Conservation (phyloP, 2,888 invertebrate species). For the Amorpha juglandis region DNA sequence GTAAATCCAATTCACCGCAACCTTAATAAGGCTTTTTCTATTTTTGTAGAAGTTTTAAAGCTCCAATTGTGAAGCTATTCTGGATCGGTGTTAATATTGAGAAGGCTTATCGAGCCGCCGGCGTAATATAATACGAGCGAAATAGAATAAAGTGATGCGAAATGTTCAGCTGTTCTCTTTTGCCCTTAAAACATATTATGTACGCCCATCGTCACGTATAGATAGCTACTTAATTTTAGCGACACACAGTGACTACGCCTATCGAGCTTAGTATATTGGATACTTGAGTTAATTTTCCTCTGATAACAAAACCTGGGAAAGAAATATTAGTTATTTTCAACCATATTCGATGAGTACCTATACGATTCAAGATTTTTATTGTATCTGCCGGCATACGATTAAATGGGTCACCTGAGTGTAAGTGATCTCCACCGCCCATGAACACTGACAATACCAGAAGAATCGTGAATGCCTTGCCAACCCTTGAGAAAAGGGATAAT, state of each 20-base stretch:
- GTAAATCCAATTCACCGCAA: conserved; percentile 26
- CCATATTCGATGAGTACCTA: too few relatives aligned
- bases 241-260: conserved; percentile 34
- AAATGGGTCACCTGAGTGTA: too few relatives aligned
- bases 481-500: too few relatives aligned
- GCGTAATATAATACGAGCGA: conserved; percentile 54
- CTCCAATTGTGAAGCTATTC: conserved; percentile 34
- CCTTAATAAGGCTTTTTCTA: conserved; percentile 30
- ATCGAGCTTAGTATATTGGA: conserved; percentile 21
- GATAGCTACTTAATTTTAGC: conserved; percentile 31
- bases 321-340: too few relatives aligned
- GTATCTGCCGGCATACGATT: too few relatives aligned
- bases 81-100: conserved; percentile 45
- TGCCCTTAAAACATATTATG: conserved; percentile 44
- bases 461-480: too few relatives aligned
- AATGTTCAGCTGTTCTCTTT: conserved; percentile 45
- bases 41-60: conserved; percentile 27
- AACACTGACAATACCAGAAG: too few relatives aligned
- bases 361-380: too few relatives aligned
- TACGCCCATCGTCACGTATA: conserved; percentile 47
- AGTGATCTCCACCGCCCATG: too few relatives aligned
- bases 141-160: conserved; percentile 63
- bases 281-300: not conserved
- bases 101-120: conserved; percentile 55
- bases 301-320: not conserved